Base-by-base conservation (phyloP, 2,113 vertebrate genomes). In the Ochotona curzoniae region DNA sequence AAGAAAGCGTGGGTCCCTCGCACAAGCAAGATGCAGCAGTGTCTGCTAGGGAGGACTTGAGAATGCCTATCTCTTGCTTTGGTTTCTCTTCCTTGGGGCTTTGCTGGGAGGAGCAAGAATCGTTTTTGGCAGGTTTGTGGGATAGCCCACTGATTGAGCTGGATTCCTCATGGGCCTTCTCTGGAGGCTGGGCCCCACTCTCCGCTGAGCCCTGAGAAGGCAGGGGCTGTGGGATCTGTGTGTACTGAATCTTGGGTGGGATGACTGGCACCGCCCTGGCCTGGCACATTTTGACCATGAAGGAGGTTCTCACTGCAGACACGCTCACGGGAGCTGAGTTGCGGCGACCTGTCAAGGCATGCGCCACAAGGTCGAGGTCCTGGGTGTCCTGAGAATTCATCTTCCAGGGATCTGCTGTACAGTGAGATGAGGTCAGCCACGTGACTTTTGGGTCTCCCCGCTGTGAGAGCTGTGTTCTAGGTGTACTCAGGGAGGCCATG, bases 271-370 rank as follows among this genome's bases (percentile, higher is more conserved):
- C 99, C 0, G 99, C 99, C 98, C 98, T 99, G 80, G 99, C 99
- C 95, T 99, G 99, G 95, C 99, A 99, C 28, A 99, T 99, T 96
- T 99, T 99, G 44, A 99, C 98, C 99, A 99, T 99, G 97, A 99
- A 99, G 44, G 99, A 99, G 8, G 99, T 99, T 90, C 99, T 98
- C 95, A 99, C 98, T 0, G 99, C 99, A 0, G 99, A 99, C 87
- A 99, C 99, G 0, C 99, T 99, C 88, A 99, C 98, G 0, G 99
- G 99, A 32, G 99, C 99, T 0, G 99, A 99, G 94, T 99, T 99
- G 54, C 99, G 98, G 15, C 99, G 98, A 44, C 98, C 98, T 1
- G 97, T 98, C 60, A 97, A 89, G 49, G 98, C 97, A 2, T 98
- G 98, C 76, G 98, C 96, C 30, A 98, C 92, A n/a, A 97, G 87